phyloP scores from a whole-genome alignment of 2,797 vertebrate species.

The Trematomus bernacchii region DNA sequence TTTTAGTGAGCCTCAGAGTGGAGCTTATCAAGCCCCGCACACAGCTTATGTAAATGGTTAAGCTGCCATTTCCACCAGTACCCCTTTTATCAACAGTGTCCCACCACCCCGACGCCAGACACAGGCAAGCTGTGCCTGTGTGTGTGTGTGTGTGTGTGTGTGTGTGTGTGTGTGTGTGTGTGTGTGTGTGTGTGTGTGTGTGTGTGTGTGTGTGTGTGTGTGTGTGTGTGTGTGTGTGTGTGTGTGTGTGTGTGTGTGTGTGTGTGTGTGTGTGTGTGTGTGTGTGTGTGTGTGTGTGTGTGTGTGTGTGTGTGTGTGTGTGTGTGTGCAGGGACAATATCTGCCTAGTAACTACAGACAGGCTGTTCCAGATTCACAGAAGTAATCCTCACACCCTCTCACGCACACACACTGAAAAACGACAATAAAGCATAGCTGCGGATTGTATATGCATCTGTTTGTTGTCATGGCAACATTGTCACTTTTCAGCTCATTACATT shows the following conservation, averaged over 20 bases:
- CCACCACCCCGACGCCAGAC: slow-evolving; percentile 68
- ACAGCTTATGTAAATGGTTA: slow-evolving; percentile 80
- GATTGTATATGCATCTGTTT: slow-evolving; percentile 41
- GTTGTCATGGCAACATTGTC: slow-evolving; percentile 62
- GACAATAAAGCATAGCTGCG: slow-evolving; percentile 35
- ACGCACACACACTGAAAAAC: slow-evolving; percentile 20
- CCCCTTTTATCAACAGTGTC: slow-evolving; percentile 75
- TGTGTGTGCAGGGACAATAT: slow-evolving; percentile 54
- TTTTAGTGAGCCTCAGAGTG: slow-evolving; percentile 51
- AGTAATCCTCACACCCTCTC: slow-evolving; percentile 63
- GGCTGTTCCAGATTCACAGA: slow-evolving; percentile 71
- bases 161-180: slow-evolving; percentile 52
- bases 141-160: slow-evolving; percentile 44
- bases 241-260: slow-evolving; percentile 45
- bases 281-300: slow-evolving; percentile 20
- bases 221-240: slow-evolving; percentile 16
- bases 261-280: slow-evolving; percentile 40
- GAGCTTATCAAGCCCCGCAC: slow-evolving; percentile 75
- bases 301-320: slow-evolving; percentile 39
- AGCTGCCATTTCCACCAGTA: slow-evolving; percentile 75
- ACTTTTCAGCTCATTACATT: slow-evolving; percentile 51
- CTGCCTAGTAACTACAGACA: slow-evolving; percentile 79
- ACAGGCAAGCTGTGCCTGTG: slow-evolving; percentile 66
- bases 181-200: slow-evolving; percentile 33
- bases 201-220: slow-evolving; percentile 41